Base-by-base conservation (phyloP, 2,888 invertebrate genomes). In the Strigamia transsilvanica region DNA sequence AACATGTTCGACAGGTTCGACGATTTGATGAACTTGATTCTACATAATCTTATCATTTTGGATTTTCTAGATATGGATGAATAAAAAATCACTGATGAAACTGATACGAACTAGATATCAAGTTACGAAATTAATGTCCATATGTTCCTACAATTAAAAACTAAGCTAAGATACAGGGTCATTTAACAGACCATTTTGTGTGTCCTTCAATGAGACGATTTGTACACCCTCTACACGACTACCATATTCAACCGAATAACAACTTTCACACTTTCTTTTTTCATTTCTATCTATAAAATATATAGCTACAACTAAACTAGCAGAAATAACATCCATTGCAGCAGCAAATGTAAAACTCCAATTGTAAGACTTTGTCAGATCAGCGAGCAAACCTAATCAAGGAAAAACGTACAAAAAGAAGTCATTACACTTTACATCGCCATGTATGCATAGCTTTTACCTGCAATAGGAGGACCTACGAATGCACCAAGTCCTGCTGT, bases 401-500 rank as follows among this genome's bases (percentile, higher is more conserved):
- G 3, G 2, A n/a, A 51, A 12, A n/a, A n/a, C 18, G 18, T 18
- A 61, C 7, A 61, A 23, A 18, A 42, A 42, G 7, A 5, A 42
- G 42, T 42, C 2, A 61, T 23, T 18, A 61, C 3, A 61, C 61
- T 15, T 2, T 61, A 15, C 18, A 7, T 5, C 4, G n/a, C 1
- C 12, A 9, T n/a, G 3, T 61, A 12, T 3, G 23, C 61, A 15
- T 18, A 9, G 3, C 7, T 12, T 15, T 5, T 61, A 61, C 61
- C 61, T 18, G 61, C 61, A 38, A 78, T 32, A 15, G 78, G 78
- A 13, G 78, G 78, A 10, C 78, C 78, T n/a, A 78, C 4, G n/a
- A 78, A 38, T 12, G 78, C 78, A 5, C 78, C 78, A 38, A 78
- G n/a, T 7, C 78, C 78, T 27, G 78, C 78, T n/a, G 78, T 27